These are phyloP conservation scores for Mormyrus lacerda DNA, from an alignment of 2,113 vertebrate genomes.

Conservation along the genomic window DNA sequence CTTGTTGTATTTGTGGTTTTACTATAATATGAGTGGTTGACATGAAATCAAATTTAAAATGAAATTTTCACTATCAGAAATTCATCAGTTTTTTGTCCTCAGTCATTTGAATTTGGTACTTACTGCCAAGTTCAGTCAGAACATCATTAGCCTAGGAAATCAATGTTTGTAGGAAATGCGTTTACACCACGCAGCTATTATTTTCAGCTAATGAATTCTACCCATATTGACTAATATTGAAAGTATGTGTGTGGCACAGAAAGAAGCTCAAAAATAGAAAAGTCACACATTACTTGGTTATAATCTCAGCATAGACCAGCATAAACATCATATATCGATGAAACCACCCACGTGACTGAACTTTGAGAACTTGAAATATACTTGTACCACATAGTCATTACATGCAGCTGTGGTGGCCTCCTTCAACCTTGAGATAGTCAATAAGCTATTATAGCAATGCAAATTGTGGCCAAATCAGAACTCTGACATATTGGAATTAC, in stretches of 20 bases:
- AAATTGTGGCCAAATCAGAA: conserved; percentile 84
- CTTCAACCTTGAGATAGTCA: conserved; percentile 85
- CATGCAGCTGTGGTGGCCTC: conserved; percentile 70
- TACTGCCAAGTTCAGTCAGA: conserved; percentile 74
- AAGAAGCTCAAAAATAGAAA: conserved; percentile 64
- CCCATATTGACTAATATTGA: conserved; percentile 89
- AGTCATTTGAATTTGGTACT: conserved; percentile 72
- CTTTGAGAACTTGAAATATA: conserved; percentile 88
- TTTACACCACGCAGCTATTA: conserved; percentile 71
- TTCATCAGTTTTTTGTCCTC: conserved; percentile 70
- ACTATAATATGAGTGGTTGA: background rate
- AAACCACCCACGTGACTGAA: conserved; percentile 83
- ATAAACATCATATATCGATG: conserved; percentile 97
- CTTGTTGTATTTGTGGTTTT: background rate
- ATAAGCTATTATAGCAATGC: conserved; percentile 98
- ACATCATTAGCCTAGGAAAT: conserved; percentile 57
- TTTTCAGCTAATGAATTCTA: conserved; percentile 79
- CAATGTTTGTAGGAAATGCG: conserved; percentile 81
- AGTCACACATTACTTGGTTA: conserved; percentile 63
- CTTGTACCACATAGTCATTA: conserved; percentile 79
- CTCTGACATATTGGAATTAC: conserved; percentile 67
- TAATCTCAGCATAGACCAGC: conserved; percentile 77
- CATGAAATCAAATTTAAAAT: conserved; percentile 41
- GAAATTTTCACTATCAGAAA: conserved; percentile 52
- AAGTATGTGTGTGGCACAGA: conserved; percentile 87